Evolutionary conservation across 2,113 vertebrate species (phyloP), one percentile per base, ranked within the genome.

Genomic region (Ramphastos sulfuratus): DNA sequence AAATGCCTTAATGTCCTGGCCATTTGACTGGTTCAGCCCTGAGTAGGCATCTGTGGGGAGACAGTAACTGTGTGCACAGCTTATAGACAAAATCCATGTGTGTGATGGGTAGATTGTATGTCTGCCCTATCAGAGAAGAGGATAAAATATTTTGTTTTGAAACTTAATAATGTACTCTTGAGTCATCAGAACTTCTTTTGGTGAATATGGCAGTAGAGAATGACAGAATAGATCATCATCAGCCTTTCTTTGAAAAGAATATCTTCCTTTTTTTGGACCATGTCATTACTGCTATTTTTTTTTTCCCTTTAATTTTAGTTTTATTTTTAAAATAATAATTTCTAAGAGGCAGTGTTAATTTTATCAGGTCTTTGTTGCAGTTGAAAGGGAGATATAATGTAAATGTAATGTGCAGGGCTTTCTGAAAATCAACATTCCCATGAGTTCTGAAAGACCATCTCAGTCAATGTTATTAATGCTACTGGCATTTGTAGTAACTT

Each of bases 181-280:
- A 66, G 35, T 55, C 11, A 70, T 59, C 28, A 48, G 17, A 95
- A 77, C 4, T 23, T 33, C 17, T 60, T 84, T 87, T 21, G 44
- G 5, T 58, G 19, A 58, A 64, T 37, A 52, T 15, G 8, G 50
- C 19, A 56, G 19, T 55, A 64, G 10, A 1, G 82, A 8, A 82
- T 8, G 10, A 78, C 12, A 64, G 42, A 72, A 75, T 72, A 78
- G 2, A 21, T 55, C 4, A 55, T 7, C 3, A 74, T 5, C 6
- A 39, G 1, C 17, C 2, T 82, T 67, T 69, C 19, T 69, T 74
- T 28, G 24, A 46, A 82, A 75, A 33, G 2, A 64, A 37, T 24
- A 5, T 64, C 1, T 33, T 73, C 1, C 33, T 35, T 81, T 42
- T 42, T 23, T 52, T 24, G 23, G 4, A 2, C 6, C 0, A 13